Evolutionary conservation across 2,113 vertebrate genomes (phyloP), one percentile per base, ranked within the genome.

Genomic region (Corydoras sp.): DNA sequence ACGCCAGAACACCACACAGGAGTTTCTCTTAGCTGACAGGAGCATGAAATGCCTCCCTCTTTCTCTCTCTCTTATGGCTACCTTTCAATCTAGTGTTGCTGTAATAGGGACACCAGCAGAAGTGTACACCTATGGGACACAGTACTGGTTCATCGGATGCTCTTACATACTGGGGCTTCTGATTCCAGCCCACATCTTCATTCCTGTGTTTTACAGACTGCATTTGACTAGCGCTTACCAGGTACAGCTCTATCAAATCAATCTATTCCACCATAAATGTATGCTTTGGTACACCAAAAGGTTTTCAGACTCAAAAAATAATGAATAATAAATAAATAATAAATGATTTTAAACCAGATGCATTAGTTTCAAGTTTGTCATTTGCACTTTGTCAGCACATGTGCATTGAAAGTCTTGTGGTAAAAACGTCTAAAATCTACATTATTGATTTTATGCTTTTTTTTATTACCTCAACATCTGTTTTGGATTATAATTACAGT

Each of bases 71-170:
- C 83, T 98, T 69, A 88, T 98, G 73, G 95, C 96, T 74, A 92
- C 94, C 15, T 98, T 98, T 86, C 95, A 98, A 87, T 98, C 96
- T 0, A 94, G 95, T 0, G 95, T 98, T 82, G 95, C 96, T 58
- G 92, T 98, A 80, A 85, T 98, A 58, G 96, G 96, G 0, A 93
- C 89, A 1, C 96, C 96, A 0, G 85, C 89, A 0, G 96, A 98
- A 81, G 90, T 98, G 81, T 98, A 91, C 80, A 80, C 71, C 1
- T 89, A 88, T 1, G 96, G 95, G 10, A 98, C 95, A 0, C 90
- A 96, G 86, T 98, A 98, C 80, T 98, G 96, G 96, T 98, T 98
- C 85, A 91, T 98, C 0, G 96, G 95, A 73, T 94, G 91, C 76
- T 90, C 88, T 75, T 98, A 98, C 79, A 30, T 98, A 29, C 84